These are phyloP conservation scores for Armadillidium nasatum DNA, from an alignment of 1,140 invertebrate genomes.

Conservation along the genomic window DNA sequence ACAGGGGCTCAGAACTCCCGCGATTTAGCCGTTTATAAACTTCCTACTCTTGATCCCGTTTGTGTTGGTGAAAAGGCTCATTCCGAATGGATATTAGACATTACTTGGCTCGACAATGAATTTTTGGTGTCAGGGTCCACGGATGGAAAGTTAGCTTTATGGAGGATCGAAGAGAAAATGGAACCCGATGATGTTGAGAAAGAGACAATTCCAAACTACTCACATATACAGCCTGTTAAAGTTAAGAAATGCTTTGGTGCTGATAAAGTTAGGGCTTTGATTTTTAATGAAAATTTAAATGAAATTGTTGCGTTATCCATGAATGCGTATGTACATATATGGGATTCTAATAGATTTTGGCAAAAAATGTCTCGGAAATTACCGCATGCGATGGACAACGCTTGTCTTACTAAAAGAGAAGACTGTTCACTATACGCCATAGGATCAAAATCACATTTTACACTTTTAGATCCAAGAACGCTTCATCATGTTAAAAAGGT, in stretches of 20 bases:
- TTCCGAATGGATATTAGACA: conserved; percentile 90
- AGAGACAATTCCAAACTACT: conserved; percentile 30
- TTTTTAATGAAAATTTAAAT: conserved; percentile 76
- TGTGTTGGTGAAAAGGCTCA: conserved; percentile 91
- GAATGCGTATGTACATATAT: conserved; percentile 82
- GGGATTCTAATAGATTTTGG: too few species aligned
- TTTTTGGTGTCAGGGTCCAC: conserved; percentile 88
- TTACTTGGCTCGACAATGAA: conserved; percentile 94
- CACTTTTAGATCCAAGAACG: too few species aligned
- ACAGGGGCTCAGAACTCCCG: conserved; percentile 87
- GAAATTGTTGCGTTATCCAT: conserved; percentile 87
- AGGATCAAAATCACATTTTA: too few species aligned
- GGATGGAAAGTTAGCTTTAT: conserved; percentile 63
- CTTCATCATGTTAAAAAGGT: too few species aligned
- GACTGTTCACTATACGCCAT: conserved; percentile 70
- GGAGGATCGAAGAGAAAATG: conserved; percentile 50
- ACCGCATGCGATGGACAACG: conserved; percentile 84
- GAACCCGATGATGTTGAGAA: not conserved
- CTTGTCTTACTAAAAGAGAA: conserved; percentile 80
- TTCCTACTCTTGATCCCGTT: conserved; percentile 91
- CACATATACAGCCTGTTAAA: conserved; percentile 34
- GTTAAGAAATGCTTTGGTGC: conserved; percentile 41
- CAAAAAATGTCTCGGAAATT: conserved; percentile 79
- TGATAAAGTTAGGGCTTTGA: conserved; percentile 75
- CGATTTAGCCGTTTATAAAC: conserved; percentile 84